Evolutionary conservation across 1,140 invertebrate species (phyloP).

Genomic region (Lycorma delicatula): DNA sequence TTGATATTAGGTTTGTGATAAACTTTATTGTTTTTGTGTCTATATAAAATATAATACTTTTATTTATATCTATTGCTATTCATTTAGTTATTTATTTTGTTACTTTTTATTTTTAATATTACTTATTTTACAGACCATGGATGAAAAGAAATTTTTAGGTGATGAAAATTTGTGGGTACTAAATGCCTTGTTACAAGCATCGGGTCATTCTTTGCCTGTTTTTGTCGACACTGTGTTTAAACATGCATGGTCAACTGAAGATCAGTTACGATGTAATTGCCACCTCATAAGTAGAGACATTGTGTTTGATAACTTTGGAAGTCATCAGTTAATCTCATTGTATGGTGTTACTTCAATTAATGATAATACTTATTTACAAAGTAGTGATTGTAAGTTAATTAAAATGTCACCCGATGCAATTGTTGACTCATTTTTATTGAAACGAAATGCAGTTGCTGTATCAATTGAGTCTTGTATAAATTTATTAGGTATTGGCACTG

Average conservation of each 20-base stretch:
- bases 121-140: not conserved
- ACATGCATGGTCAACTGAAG: constrained; percentile 7
- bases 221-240: constrained; percentile 2
- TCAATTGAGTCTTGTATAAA: constrained; percentile 5
- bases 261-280: constrained; percentile 4
- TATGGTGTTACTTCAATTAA: not conserved
- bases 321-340: no score
- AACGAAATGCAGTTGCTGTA: constrained; percentile 1
- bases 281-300: not conserved
- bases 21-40: not conserved
- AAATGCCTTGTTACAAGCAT: not conserved
- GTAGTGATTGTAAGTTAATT: not conserved
- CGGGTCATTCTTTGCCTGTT: not conserved
- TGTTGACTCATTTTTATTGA: not conserved
- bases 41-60: not conserved
- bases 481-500: not conserved
- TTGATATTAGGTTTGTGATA: not conserved
- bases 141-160: not conserved
- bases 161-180: not conserved
- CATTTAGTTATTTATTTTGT: not conserved
- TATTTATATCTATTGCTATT: not conserved
- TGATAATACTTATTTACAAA: not conserved
- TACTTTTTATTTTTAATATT: not conserved
- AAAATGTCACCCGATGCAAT: not conserved
- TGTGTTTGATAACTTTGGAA: no score